Base-by-base conservation (phyloP, 1,140 invertebrate genomes). In the Atta cephalotes region DNA sequence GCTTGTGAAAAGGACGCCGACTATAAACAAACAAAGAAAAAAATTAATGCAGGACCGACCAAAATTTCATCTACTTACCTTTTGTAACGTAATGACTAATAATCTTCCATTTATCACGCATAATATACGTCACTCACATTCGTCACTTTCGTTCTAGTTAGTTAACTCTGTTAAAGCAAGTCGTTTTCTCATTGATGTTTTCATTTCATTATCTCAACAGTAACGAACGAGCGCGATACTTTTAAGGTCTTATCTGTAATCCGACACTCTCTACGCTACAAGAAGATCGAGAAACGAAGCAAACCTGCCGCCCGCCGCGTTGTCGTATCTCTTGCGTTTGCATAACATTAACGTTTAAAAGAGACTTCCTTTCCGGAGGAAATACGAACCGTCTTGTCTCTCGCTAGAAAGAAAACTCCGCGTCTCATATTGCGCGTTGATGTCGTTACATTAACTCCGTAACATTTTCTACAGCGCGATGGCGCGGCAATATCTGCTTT, bases 291-390 rank as follows among this genome's bases (percentile, higher is more conserved):
- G 78, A 74, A 84, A 74, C 80, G 70, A n/a, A 63, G 70, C 7
- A 35, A 74, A 63, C 63, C 28, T 39, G 49, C 63, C n/a, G 16
- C 6, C 58, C 21, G 9, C 2, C 35, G 9, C 14, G 21, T 14
- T 7, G 51, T n/a, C 70, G 25, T 84, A 51, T 62, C 80, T 51
- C 70, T n/a, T 56, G 70, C 56, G 56, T 84, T 84, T 84, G 80
- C 70, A 84, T 76, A 84, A 84, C 70, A 84, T 84, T 84, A 84
- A 74, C 70, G 80, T 76, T 76, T 84, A 84, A 84, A 56, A 74
- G 80, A 74, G 80, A 84, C 25, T 62, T 62, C 39, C 70, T 62
- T 68, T 76, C 70, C 70, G 35, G 35, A 12, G 80, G 72, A 84
- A 76, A 84, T 84, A 63, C 70, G 70, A 60, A 25, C 53, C 68